These are phyloP conservation scores for Sebastes cheni DNA, from an alignment of 2,797 vertebrate species.

Conservation along the genomic window DNA sequence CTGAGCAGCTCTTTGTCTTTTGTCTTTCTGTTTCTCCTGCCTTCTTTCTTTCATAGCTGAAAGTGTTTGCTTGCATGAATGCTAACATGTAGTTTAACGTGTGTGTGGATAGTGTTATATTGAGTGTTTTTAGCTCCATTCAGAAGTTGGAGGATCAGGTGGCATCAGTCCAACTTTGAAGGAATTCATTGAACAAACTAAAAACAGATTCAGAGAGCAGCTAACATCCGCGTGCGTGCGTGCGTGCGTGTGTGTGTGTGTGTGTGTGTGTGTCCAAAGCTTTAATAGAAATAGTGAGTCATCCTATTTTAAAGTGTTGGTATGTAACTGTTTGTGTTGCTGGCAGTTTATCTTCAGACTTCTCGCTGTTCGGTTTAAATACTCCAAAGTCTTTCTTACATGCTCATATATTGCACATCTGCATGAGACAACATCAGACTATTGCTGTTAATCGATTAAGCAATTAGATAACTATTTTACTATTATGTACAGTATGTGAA, in stretches of 20 bases:
- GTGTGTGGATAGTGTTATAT: not conserved
- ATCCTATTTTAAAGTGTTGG: not conserved
- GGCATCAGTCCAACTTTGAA: slow-evolving; percentile 19
- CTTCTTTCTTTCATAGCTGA: not conserved
- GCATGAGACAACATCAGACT: not conserved
- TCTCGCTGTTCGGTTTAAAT: not conserved
- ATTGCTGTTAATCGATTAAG: not conserved
- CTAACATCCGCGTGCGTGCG: not conserved
- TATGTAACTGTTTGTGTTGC: slow-evolving; percentile 23
- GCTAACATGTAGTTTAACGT: not conserved
- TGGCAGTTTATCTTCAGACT: not conserved
- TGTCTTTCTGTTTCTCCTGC: not conserved
- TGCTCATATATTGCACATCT: not conserved
- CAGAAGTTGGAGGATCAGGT: slow-evolving; percentile 9
- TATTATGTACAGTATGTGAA: not conserved
- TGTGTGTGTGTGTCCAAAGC: not conserved
- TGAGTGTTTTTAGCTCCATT: slow-evolving; percentile 7
- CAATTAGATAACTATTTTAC: not conserved
- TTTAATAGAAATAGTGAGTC: slow-evolving; percentile 42
- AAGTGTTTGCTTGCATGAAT: not conserved
- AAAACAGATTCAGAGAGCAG: slow-evolving; percentile 18
- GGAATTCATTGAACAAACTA: slow-evolving; percentile 34
- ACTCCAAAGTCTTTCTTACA: not conserved
- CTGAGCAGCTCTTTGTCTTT: slow-evolving; percentile 49
- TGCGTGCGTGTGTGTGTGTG: not conserved